phyloP scores from a whole-genome alignment of 1,140 invertebrate species.

The Drosophila aff. region DNA sequence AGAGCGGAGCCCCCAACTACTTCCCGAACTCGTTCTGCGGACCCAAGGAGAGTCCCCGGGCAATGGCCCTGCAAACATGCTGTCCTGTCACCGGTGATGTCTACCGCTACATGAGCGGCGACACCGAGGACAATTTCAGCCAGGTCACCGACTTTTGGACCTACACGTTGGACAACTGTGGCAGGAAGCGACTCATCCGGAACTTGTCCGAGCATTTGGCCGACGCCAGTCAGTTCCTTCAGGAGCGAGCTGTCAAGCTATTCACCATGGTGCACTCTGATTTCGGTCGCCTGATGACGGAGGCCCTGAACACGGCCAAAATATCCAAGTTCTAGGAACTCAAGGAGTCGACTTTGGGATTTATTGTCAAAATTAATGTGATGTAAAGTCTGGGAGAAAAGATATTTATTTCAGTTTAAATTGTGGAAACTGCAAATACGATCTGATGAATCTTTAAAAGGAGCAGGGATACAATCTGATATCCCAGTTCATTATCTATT shows the following conservation, averaged over 20 bases:
- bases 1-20: conserved; percentile 93
- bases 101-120: conserved; percentile 91
- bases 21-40: conserved; percentile 95
- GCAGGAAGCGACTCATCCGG: conserved; percentile 89
- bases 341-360: fast-evolving
- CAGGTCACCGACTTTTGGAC: conserved; percentile 93
- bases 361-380: neutral
- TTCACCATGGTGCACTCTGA: conserved; percentile 89
- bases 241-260: conserved; percentile 91
- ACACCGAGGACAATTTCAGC: conserved; percentile 94
- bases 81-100: conserved; percentile 87
- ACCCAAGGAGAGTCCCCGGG: conserved; percentile 85
- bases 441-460: neutral
- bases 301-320: conserved; percentile 87
- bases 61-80: conserved; percentile 61
- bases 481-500: neutral
- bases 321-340: conserved; percentile 86
- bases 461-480: neutral
- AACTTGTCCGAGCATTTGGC: conserved; percentile 93
- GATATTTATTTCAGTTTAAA: neutral
- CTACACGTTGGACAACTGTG: conserved; percentile 90
- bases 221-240: conserved; percentile 93
- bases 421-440: neutral
- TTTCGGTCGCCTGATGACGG: conserved; percentile 89
- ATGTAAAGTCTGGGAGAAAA: neutral